Base-by-base conservation (phyloP, 2,797 vertebrate species). In the Schizopygopsis malacanthus region DNA sequence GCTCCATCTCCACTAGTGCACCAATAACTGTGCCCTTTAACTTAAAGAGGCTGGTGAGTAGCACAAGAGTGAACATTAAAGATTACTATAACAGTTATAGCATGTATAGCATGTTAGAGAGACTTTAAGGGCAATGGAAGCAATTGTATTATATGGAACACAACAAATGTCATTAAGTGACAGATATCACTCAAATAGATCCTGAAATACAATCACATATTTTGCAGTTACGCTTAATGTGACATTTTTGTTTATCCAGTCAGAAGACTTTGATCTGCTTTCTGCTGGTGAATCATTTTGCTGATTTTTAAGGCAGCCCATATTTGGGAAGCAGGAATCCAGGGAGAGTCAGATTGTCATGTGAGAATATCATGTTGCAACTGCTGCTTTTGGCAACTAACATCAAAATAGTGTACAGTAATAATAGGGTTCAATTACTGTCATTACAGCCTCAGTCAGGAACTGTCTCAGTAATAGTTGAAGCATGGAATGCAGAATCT, bases 31-130 rank as follows among this genome's bases (percentile, higher is more conserved):
- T 97, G 25, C 95, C 94, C 0, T 95, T 98, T 65, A 88, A 82
- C 8, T 97, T 97, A 86, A 95, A 96, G 88, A 97, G 97, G 97
- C 97, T 96, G 93, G 97, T 97, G 87, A 94, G 96, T 91, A 84
- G 22, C 37, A n/a, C 6, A 28, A 81, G 72, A 52, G 41, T 15
- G 22, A 73, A 73, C 71, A 18, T 18, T 28, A 28, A 28, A 33
- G 9, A 75, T 2, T 22, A 70, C 22, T 41, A 22, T 71, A 71
- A 43, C 20, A 22, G 22, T n/a, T 71, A n/a, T 72, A 47, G 16
- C 16, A 28, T 47, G 7, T 39, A 73, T 50, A 16, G 71, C 39
- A 33, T 28, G 28, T 28, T 28, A 28, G 28, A 28, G 1, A 28
- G 28, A 28, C 28, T 28, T 1, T 28, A 28, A 28, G 28, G 28